phyloP scores from a whole-genome alignment of 2,113 vertebrate genomes.

The Corapipo altera region DNA sequence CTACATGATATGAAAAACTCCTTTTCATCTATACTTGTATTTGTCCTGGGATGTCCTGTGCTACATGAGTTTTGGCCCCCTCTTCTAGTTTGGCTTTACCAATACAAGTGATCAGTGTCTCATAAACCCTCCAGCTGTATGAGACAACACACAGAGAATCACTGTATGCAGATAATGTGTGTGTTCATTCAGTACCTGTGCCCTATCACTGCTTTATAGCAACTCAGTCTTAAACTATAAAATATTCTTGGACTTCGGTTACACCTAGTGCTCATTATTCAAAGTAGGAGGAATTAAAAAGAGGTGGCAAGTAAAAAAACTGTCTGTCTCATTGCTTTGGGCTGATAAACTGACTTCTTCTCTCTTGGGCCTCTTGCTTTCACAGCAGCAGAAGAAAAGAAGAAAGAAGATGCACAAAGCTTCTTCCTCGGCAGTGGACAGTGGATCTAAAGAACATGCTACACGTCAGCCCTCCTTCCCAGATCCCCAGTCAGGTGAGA shows the following conservation, averaged over 20 bases:
- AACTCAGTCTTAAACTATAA: not conserved
- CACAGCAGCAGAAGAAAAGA: constrained; percentile 78
- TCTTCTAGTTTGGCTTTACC: not conserved
- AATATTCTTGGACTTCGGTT: not conserved
- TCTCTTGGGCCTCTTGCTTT: not conserved
- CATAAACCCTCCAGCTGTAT: not conserved
- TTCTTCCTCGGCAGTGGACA: constrained; percentile 63
- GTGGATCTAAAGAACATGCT: not conserved
- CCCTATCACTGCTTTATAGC: not conserved
- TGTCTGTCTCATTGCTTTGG: not conserved
- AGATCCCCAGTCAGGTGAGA: constrained; percentile 54
- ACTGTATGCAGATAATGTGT: not conserved
- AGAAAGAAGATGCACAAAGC: constrained; percentile 76
- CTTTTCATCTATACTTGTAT: not conserved
- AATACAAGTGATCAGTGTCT: not conserved
- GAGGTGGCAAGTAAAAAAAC: not conserved
- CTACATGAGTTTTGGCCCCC: not conserved
- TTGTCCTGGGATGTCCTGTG: not conserved
- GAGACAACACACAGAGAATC: not conserved
- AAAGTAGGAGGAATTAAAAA: not conserved
- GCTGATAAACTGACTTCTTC: not conserved
- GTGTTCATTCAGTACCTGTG: not conserved
- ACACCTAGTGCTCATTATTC: not conserved
- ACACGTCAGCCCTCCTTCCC: not conserved
- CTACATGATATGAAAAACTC: not conserved